Conservation (phyloP, 2,797 vertebrate species). For the Poecilia picta region DNA sequence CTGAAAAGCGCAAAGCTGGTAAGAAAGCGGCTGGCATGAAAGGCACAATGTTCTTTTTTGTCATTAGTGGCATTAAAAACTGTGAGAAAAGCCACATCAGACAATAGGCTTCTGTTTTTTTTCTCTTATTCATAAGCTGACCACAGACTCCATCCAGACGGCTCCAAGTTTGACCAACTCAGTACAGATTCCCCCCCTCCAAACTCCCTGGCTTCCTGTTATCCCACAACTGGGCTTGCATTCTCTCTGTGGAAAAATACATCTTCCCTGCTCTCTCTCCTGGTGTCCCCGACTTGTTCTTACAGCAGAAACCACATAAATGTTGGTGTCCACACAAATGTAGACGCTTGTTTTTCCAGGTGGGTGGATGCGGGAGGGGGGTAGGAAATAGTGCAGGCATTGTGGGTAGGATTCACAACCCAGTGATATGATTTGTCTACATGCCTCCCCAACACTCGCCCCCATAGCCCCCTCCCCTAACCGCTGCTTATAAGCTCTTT, state of each 20-base stretch:
- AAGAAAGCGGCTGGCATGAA: conserved; percentile 7
- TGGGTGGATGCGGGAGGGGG: not conserved
- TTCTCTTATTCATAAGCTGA: conserved; percentile 64
- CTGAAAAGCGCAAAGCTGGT: conserved; percentile 29
- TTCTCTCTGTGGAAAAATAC: conserved; percentile 59
- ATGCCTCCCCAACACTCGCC: conserved; percentile 1
- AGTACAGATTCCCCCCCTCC: conserved; percentile 51
- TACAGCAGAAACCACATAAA: conserved; percentile 67
- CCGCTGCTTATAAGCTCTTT: conserved; percentile 66
- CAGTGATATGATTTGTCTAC: conserved; percentile 64
- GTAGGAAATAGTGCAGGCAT: conserved; percentile 25
- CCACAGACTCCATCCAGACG: conserved; percentile 83
- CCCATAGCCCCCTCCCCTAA: not conserved
- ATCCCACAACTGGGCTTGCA: conserved; percentile 63
- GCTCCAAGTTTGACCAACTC: conserved; percentile 69
- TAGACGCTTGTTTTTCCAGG: conserved; percentile 53
- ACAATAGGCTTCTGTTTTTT: conserved; percentile 38
- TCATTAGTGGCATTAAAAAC: conserved; percentile 35
- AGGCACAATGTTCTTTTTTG: conserved; percentile 17
- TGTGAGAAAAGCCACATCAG: conserved; percentile 47
- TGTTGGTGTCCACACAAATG: conserved; percentile 63
- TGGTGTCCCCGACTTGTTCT: conserved; percentile 33
- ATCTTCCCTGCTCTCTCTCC: conserved; percentile 14
- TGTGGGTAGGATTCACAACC: conserved; percentile 58
- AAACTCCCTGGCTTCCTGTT: conserved; percentile 76